Percentiles rank a stretch among this genome's conserved stretches.
Evolutionary conservation across 1,140 invertebrate genomes (phyloP).

Genomic region (Pinna nobilis): DNA sequence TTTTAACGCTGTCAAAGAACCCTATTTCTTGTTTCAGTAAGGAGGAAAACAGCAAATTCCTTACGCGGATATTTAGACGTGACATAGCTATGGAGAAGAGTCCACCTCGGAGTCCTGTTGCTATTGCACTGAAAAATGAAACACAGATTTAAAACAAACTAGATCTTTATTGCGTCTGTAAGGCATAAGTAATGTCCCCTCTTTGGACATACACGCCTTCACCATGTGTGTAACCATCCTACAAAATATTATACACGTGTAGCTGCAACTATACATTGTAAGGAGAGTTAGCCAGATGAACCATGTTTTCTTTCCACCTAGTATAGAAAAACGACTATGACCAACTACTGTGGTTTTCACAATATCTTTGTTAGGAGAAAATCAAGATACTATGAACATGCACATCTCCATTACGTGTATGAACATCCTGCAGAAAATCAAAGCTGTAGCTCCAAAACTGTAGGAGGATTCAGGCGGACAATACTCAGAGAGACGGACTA

Average conservation of each 20-base stretch:
- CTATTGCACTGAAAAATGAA: constrained; percentile 41
- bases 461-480: too few species aligned
- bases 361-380: too few species aligned
- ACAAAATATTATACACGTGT: not conserved
- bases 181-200: not conserved
- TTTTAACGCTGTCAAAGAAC: constrained; percentile 62
- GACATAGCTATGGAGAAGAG: constrained; percentile 33
- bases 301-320: not conserved
- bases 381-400: too few species aligned
- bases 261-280: not conserved
- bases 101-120: constrained; percentile 46
- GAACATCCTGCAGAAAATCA: too few species aligned
- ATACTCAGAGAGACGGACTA: too few species aligned
- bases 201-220: too few species aligned
- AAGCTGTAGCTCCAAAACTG: too few species aligned
- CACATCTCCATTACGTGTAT: too few species aligned
- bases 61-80: constrained; percentile 48
- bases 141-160: not conserved
- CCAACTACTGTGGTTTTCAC: too few species aligned
- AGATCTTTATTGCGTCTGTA: not conserved
- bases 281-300: not conserved
- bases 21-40: constrained; percentile 59
- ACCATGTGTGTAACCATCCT: too few species aligned
- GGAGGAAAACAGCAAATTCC: constrained; percentile 51
- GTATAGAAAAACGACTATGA: too few species aligned